phyloP scores from a whole-genome alignment of 1,140 invertebrate genomes.

The Telenomus remus region DNA sequence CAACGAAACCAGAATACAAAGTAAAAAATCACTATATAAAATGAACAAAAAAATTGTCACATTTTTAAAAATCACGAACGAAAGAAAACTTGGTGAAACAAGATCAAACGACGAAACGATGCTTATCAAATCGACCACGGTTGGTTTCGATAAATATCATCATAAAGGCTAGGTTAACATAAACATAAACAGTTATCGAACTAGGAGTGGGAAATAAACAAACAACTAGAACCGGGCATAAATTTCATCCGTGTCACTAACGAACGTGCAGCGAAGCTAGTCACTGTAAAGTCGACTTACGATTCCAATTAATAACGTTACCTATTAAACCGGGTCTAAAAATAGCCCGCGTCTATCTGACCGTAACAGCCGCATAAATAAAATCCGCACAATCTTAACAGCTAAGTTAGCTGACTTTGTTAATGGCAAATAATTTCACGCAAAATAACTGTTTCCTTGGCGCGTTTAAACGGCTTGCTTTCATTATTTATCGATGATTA shows the following conservation, averaged over 20 bases:
- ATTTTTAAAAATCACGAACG: conserved; percentile 1
- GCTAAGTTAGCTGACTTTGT: conserved; percentile 20
- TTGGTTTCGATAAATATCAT: too few relatives aligned
- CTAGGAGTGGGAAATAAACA: neutral
- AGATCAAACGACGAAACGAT: neutral
- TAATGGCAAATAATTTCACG: conserved; percentile 5
- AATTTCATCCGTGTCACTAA: conserved; percentile 1
- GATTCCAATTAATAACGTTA: conserved; percentile 36
- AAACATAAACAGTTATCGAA: neutral
- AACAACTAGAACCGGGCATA: neutral
- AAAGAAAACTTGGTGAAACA: too few relatives aligned
- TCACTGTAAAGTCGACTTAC: conserved; percentile 6
- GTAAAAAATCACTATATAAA: neutral
- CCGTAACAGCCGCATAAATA: conserved; percentile 36
- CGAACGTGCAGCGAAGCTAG: conserved; percentile 1
- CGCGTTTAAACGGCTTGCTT: neutral
- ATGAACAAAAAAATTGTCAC: conserved; percentile 4
- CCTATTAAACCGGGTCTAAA: conserved; percentile 24
- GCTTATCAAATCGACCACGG: neutral
- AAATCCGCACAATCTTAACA: conserved; percentile 13
- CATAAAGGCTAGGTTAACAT: neutral
- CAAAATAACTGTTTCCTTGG: neutral
- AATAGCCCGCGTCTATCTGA: conserved; percentile 25
- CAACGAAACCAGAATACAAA: neutral
- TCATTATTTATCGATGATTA: neutral